These are phyloP conservation scores for Parapsyche elsis DNA, from an alignment of 1,140 invertebrate genomes.

Conservation along the genomic window DNA sequence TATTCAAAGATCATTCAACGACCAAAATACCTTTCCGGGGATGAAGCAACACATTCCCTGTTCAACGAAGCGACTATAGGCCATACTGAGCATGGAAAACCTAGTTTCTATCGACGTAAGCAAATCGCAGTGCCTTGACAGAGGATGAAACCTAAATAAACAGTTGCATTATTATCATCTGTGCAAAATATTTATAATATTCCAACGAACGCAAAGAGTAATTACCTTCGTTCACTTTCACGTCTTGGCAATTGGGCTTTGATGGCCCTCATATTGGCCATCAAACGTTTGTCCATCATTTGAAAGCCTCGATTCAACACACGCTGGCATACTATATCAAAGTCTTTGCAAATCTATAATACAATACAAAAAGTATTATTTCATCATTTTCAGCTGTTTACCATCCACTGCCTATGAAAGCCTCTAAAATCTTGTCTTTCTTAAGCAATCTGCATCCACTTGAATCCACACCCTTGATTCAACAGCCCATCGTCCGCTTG, in stretches of 20 bases:
- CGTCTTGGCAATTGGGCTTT: constrained; percentile 86
- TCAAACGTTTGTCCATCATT: constrained; percentile 82
- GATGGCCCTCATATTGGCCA: constrained; percentile 77
- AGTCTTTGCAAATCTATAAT: constrained; percentile 81
- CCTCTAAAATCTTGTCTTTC: no score
- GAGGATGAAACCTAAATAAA: constrained; percentile 75
- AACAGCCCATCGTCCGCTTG: no score
- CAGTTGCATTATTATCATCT: constrained; percentile 11
- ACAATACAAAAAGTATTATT: no score
- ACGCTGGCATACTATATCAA: constrained; percentile 79
- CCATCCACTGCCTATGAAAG: no score
- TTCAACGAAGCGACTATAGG: constrained; percentile 89
- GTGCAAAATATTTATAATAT: no score
- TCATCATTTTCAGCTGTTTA: no score
- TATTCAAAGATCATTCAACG: background rate
- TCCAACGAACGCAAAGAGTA: background rate
- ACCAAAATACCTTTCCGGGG: constrained; percentile 80
- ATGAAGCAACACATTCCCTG: constrained; percentile 89
- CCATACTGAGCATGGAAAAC: constrained; percentile 92
- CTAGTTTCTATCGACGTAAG: constrained; percentile 90
- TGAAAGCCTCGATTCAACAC: constrained; percentile 85
- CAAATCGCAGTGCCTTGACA: constrained; percentile 89
- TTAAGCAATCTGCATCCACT: no score
- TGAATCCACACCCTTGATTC: no score
- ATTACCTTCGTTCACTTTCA: constrained; percentile 84